phyloP scores from a whole-genome alignment of 2,113 vertebrate genomes.

The Psammodynastes pulverulentus region DNA sequence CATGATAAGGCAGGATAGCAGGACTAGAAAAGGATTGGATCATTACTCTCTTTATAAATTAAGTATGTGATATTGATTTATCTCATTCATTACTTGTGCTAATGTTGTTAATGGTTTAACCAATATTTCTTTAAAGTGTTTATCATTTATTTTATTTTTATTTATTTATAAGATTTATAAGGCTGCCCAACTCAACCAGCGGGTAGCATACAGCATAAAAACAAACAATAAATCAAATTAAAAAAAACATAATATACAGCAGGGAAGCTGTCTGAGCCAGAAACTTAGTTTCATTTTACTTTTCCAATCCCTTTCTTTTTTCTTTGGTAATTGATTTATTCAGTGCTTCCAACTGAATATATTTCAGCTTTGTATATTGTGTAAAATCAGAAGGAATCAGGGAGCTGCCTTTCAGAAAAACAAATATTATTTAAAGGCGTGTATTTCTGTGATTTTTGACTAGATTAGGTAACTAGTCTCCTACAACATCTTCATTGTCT shows the following conservation, averaged over 20 bases:
- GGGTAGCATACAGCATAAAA: neutral
- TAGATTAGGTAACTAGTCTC: neutral
- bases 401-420: neutral
- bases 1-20: neutral
- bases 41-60: neutral
- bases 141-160: neutral
- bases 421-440: neutral
- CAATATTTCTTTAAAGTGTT: neutral
- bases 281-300: neutral
- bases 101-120: neutral
- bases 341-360: neutral
- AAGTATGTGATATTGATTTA: neutral
- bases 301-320: neutral
- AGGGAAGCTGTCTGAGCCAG: neutral
- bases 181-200: neutral
- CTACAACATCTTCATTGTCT: neutral
- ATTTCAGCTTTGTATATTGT: neutral
- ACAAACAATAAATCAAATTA: neutral
- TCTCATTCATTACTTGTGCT: neutral
- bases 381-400: neutral
- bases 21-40: neutral
- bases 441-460: neutral
- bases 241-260: neutral
- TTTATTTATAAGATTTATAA: neutral
- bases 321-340: neutral